These are phyloP conservation scores for Panagrolaimus sp. DNA, from an alignment of 1,140 invertebrate genomes.

Conservation along the genomic window DNA sequence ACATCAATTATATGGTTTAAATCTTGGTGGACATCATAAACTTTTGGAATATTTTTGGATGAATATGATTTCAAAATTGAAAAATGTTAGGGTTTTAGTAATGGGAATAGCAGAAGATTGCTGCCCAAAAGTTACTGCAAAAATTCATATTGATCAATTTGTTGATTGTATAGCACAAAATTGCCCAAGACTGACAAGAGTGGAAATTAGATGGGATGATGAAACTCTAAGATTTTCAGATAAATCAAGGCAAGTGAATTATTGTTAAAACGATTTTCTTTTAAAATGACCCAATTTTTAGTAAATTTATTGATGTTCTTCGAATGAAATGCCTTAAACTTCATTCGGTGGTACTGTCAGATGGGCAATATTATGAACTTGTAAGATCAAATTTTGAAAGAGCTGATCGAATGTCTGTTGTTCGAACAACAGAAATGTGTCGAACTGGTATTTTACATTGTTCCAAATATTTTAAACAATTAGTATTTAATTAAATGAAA, in stretches of 20 bases:
- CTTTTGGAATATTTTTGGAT: conserved; percentile 95
- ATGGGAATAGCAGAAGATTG: conserved; percentile 93
- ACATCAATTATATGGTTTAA: conserved; percentile 76
- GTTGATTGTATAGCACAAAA: conserved; percentile 94
- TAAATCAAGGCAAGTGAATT: conserved; percentile 81
- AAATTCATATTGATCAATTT: conserved; percentile 81
- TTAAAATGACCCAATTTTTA: conserved; percentile 60
- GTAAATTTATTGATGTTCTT: conserved; percentile 59
- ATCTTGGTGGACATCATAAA: conserved; percentile 89
- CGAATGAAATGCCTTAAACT: conserved; percentile 63
- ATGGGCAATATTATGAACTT: conserved; percentile 97
- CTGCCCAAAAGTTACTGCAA: conserved; percentile 73
- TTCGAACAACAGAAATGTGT: conserved; percentile 63
- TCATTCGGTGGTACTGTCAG: conserved; percentile 69
- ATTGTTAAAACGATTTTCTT: conserved; percentile 73
- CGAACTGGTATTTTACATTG: conserved; percentile 56
- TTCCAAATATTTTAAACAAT: conserved; percentile 53
- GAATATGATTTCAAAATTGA: conserved; percentile 67
- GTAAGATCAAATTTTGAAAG: conserved; percentile 98
- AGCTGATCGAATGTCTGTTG: conserved; percentile 88
- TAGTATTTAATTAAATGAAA: conserved; percentile 51
- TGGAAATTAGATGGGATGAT: conserved; percentile 95
- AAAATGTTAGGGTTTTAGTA: conserved; percentile 76
- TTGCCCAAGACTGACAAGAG: conserved; percentile 77
- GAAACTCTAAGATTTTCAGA: conserved; percentile 95